These are phyloP conservation scores for Pachyseris speciosa DNA, from an alignment of 64 coral and sea anemone genomes.

Conservation along the genomic window DNA sequence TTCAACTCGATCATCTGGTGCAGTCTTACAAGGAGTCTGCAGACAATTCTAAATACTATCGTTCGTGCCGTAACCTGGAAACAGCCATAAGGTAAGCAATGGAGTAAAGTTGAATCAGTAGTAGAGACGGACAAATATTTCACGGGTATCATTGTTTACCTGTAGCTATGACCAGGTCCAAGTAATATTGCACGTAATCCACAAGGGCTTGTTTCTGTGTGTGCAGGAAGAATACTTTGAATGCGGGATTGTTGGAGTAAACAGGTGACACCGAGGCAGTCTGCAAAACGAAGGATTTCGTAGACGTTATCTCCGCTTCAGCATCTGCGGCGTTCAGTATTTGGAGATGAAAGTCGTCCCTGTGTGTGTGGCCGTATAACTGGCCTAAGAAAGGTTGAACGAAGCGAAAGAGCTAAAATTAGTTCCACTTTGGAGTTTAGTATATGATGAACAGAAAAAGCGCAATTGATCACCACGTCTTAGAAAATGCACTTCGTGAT, in stretches of 20 bases:
- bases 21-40: too few species aligned
- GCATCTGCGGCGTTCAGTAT: neutral
- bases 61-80: too few species aligned
- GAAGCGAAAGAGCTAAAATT: neutral
- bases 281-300: constrained; percentile 56
- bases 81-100: too few species aligned
- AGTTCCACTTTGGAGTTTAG: neutral
- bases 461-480: too few species aligned
- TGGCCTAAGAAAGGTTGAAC: constrained; percentile 51
- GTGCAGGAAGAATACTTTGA: constrained; percentile 48
- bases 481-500: too few species aligned
- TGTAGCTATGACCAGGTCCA: constrained; percentile 84
- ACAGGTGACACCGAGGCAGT: constrained; percentile 63
- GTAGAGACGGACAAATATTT: neutral
- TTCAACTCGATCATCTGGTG: too few species aligned
- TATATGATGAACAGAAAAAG: too few species aligned
- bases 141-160: neutral
- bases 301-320: neutral
- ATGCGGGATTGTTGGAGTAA: constrained; percentile 75
- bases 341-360: constrained; percentile 70
- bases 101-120: too few species aligned
- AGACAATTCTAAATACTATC: too few species aligned
- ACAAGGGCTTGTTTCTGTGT: constrained; percentile 42
- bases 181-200: constrained; percentile 88
- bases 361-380: constrained; percentile 84